Evolutionary conservation across 2,797 vertebrate genomes (phyloP).

Genomic region (Helarctos malayanus): DNA sequence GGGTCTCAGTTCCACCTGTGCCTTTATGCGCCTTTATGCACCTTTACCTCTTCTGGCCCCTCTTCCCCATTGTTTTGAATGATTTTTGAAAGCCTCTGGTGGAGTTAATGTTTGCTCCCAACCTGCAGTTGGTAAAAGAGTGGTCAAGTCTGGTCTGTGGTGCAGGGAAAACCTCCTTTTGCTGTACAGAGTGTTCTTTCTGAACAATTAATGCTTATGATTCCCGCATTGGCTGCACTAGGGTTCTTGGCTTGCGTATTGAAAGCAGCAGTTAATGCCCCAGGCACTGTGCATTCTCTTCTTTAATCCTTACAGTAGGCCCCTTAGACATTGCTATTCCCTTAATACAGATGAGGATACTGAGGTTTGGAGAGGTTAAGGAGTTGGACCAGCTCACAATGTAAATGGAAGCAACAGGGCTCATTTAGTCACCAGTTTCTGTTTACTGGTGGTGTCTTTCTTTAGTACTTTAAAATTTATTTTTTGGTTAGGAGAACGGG

Average conservation of each 20-base stretch:
- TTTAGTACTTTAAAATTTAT: background rate
- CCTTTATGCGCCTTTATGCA: background rate
- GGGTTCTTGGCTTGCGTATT: slow-evolving; percentile 24
- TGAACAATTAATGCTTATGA: background rate
- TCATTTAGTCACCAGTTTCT: background rate
- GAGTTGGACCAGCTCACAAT: background rate
- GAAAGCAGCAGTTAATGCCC: background rate
- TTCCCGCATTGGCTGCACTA: background rate
- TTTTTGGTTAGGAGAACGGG: background rate
- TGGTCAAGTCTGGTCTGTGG: background rate
- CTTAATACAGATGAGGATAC: background rate
- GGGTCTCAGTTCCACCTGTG: background rate
- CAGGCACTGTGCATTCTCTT: background rate
- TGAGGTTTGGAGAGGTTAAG: background rate
- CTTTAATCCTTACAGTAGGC: background rate
- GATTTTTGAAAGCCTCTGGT: background rate
- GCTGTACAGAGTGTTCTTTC: background rate
- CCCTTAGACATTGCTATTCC: background rate
- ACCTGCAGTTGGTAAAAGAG: background rate
- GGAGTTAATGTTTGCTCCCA: background rate
- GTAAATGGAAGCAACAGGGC: background rate
- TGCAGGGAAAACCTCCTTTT: background rate
- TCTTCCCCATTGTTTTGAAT: background rate
- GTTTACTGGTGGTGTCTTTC: background rate
- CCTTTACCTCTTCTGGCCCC: rapidly evolving